phyloP scores from a whole-genome alignment of 2,888 invertebrate genomes.

The Sarcophaga variegata region DNA sequence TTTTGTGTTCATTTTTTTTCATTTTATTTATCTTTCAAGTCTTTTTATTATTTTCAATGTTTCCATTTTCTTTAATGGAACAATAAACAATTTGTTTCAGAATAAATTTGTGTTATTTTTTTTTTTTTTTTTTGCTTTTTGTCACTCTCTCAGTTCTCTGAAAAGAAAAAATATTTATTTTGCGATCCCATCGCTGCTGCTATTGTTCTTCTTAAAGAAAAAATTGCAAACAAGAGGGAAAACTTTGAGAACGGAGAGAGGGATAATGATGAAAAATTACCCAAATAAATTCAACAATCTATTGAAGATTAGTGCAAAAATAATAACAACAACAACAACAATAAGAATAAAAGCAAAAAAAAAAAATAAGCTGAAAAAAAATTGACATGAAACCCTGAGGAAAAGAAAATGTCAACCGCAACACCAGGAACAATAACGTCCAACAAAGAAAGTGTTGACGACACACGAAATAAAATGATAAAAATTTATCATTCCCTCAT shows the following conservation, averaged over 20 bases:
- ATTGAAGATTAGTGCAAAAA: slow-evolving; percentile 23
- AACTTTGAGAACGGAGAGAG: neutral
- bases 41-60: slow-evolving; percentile 40
- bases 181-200: neutral
- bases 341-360: neutral
- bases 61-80: slow-evolving; percentile 27
- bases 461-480: slow-evolving; percentile 38
- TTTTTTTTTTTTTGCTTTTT: neutral
- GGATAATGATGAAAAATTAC: slow-evolving; percentile 32
- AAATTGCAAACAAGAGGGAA: neutral
- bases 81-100: slow-evolving; percentile 48
- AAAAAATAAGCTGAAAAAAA: neutral
- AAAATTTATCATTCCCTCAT: slow-evolving; percentile 27
- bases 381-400: neutral
- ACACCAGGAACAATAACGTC: neutral
- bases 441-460: neutral
- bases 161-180: slow-evolving; percentile 25
- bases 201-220: slow-evolving; percentile 21
- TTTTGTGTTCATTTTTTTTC: slow-evolving; percentile 2
- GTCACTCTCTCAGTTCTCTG: neutral
- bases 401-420: neutral
- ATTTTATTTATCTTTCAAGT: too few relatives aligned
- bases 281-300: slow-evolving; percentile 54
- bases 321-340: neutral
- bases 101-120: slow-evolving; percentile 7